Percentiles rank a stretch among this genome's conserved stretches.
These are phyloP conservation scores for Andricus curvator DNA, from an alignment of 2,888 invertebrate species.

Conservation along the genomic window DNA sequence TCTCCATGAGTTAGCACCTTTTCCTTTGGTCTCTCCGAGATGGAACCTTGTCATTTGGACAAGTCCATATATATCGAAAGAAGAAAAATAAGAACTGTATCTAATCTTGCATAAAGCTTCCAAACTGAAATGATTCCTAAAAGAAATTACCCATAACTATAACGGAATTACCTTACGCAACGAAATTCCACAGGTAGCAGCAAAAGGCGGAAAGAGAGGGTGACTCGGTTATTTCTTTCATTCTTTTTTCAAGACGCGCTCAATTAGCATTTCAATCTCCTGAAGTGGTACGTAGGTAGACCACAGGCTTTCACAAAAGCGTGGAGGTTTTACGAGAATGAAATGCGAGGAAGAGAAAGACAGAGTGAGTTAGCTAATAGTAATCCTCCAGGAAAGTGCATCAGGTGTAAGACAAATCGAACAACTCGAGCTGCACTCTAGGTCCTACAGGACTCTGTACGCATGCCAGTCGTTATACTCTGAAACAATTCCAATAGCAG, in stretches of 20 bases:
- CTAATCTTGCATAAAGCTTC: too few relatives aligned
- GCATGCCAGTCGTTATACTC: slow-evolving; percentile 36
- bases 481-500: slow-evolving; percentile 58
- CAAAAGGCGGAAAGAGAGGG: slow-evolving; percentile 5
- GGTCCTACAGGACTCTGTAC: slow-evolving; percentile 16
- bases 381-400: slow-evolving; percentile 41
- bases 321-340: slow-evolving; percentile 38
- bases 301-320: slow-evolving; percentile 54
- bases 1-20: too few relatives aligned
- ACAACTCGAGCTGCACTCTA: slow-evolving; percentile 34
- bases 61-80: too few relatives aligned
- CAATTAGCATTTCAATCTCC: slow-evolving; percentile 35
- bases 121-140: not conserved
- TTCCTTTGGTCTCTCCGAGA: too few relatives aligned
- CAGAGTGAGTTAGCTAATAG: not conserved
- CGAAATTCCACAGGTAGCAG: slow-evolving; percentile 9
- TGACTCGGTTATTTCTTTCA: slow-evolving; percentile 18
- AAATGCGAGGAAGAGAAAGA: slow-evolving; percentile 8
- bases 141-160: not conserved
- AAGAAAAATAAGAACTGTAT: too few relatives aligned
- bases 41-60: too few relatives aligned
- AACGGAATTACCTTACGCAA: not conserved
- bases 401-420: slow-evolving; percentile 32
- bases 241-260: slow-evolving; percentile 18
- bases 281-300: slow-evolving; percentile 1